Evolutionary conservation across 2,113 vertebrate species (phyloP).

Genomic region (Herpailurus yagouaroundi): DNA sequence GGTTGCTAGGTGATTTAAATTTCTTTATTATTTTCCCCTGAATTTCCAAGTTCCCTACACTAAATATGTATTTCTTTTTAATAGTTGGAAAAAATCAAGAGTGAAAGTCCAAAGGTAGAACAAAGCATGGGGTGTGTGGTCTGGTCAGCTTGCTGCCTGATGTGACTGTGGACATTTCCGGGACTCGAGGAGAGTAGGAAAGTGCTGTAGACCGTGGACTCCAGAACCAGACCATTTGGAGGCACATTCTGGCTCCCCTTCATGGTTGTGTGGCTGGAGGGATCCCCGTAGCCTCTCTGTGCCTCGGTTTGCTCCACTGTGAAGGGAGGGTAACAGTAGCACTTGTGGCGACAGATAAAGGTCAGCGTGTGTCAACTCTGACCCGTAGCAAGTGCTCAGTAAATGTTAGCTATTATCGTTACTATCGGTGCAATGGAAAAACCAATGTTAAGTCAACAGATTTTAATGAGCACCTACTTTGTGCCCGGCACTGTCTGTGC

Average conservation of each 20-base stretch:
- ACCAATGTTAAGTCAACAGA: neutral
- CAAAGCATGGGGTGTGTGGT: neutral
- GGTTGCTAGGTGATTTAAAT: neutral
- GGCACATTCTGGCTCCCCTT: neutral
- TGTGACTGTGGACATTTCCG: neutral
- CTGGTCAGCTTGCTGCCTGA: neutral
- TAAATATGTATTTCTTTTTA: neutral
- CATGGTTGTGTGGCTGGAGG: no score
- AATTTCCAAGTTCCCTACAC: neutral
- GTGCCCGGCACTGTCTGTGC: neutral
- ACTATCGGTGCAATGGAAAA: neutral
- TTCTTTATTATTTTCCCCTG: neutral
- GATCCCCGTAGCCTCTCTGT: neutral
- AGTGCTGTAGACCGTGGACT: fast-evolving
- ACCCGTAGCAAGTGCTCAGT: neutral
- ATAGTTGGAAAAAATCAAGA: neutral
- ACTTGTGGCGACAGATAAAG: neutral
- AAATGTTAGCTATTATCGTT: neutral
- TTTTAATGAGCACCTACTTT: neutral
- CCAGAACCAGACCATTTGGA: fast-evolving
- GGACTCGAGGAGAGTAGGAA: neutral
- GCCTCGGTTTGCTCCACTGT: neutral
- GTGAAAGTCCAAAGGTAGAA: neutral
- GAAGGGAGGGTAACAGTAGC: neutral
- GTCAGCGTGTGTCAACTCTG: neutral